These are phyloP conservation scores for Nansenia antarctica DNA, from an alignment of 2,113 vertebrate genomes.

Conservation along the genomic window DNA sequence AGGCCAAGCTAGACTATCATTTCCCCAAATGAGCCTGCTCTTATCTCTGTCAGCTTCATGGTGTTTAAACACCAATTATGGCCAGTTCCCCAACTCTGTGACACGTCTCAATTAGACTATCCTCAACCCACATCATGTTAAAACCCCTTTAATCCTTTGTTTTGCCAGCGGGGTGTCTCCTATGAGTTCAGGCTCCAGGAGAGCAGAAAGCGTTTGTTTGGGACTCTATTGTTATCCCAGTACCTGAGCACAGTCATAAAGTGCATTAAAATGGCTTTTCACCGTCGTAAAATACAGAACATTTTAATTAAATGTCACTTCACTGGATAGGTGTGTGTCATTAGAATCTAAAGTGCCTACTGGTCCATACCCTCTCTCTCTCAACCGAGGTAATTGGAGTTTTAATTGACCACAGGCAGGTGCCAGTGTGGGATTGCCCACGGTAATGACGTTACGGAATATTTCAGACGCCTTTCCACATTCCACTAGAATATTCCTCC, in stretches of 20 bases:
- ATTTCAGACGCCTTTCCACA: neutral
- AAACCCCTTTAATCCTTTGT: constrained; percentile 30
- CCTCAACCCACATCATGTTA: constrained; percentile 29
- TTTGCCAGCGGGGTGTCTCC: constrained; percentile 26
- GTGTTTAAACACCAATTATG: constrained; percentile 32
- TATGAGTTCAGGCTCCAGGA: constrained; percentile 19
- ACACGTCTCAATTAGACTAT: constrained; percentile 43
- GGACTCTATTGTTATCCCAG: constrained; percentile 12
- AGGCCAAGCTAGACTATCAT: neutral
- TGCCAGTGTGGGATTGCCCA: constrained; percentile 8
- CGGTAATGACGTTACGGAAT: neutral
- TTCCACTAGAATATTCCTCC: neutral
- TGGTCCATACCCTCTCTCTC: constrained; percentile 21
- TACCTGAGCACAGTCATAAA: constrained; percentile 3
- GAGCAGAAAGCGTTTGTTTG: constrained; percentile 42
- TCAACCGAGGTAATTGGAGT: constrained; percentile 39
- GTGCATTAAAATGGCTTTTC: constrained; percentile 25
- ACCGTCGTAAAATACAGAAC: constrained; percentile 23
- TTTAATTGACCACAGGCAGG: constrained; percentile 22
- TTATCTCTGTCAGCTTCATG: constrained; percentile 27
- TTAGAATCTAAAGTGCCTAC: constrained; percentile 23
- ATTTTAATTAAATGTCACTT: constrained; percentile 56
- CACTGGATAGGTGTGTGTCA: constrained; percentile 28
- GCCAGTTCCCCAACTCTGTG: constrained; percentile 20
- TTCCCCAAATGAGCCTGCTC: neutral